Percentiles rank a stretch among this genome's conserved stretches.
phyloP scores from a whole-genome alignment of 2,888 invertebrate genomes.

The Athripsodes cinereus region DNA sequence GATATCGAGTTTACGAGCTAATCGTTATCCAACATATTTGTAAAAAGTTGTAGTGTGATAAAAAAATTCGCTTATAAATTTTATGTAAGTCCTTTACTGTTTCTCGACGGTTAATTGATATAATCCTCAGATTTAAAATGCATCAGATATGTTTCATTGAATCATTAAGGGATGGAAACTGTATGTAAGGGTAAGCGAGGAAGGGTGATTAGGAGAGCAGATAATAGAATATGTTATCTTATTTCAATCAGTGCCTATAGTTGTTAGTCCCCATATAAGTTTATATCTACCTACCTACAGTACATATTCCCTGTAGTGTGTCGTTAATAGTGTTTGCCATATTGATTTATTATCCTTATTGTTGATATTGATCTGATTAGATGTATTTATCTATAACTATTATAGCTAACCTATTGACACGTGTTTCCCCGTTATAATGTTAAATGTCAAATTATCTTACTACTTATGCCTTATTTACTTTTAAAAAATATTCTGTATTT shows the following conservation, averaged over 20 bases:
- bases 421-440: too few relatives aligned
- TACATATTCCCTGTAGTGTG: too few relatives aligned
- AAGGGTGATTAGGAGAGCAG: not conserved
- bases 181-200: not conserved
- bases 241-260: not conserved
- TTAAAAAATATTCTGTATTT: too few relatives aligned
- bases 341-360: not conserved
- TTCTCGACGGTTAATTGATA: conserved; percentile 16
- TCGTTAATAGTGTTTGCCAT: not conserved
- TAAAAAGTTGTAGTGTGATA: too few relatives aligned
- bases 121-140: conserved; percentile 21
- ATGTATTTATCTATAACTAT: too few relatives aligned
- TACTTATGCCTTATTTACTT: too few relatives aligned
- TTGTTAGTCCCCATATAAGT: too few relatives aligned
- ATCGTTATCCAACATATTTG: too few relatives aligned
- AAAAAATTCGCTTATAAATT: not conserved
- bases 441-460: too few relatives aligned
- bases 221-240: not conserved
- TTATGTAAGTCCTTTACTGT: not conserved
- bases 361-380: not conserved
- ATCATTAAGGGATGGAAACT: conserved; percentile 11
- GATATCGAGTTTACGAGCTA: too few relatives aligned
- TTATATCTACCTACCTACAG: too few relatives aligned
- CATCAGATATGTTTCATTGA: conserved; percentile 18
- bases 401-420: too few relatives aligned